Percentiles rank a stretch among this genome's conserved stretches.
These are phyloP conservation scores for Smittia aterrima DNA, from an alignment of 2,888 invertebrate species.

Conservation along the genomic window DNA sequence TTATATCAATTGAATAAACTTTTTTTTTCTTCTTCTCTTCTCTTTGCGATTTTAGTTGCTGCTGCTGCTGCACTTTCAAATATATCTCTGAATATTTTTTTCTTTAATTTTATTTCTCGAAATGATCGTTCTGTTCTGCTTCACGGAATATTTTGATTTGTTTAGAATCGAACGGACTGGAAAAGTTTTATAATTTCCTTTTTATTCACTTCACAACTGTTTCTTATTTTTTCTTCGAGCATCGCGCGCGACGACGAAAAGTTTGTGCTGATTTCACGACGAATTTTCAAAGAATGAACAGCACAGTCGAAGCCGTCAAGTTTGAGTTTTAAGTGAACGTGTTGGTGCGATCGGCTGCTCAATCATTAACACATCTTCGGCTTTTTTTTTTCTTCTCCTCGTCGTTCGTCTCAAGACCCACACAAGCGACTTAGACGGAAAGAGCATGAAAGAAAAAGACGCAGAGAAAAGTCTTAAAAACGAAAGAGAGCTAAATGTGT, in stretches of 20 bases:
- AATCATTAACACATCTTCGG: neutral
- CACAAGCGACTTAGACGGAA: neutral
- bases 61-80: too few species aligned
- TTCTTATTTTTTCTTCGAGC: too few species aligned
- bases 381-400: too few species aligned
- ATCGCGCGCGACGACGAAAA: neutral
- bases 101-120: neutral
- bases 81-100: neutral
- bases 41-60: neutral
- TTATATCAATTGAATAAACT: slow-evolving; percentile 26
- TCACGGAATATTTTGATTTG: neutral
- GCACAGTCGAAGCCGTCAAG: neutral
- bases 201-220: neutral
- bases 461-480: neutral
- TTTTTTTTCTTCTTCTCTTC: neutral
- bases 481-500: neutral
- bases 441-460: neutral
- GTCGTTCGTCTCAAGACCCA: neutral
- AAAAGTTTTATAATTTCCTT: neutral
- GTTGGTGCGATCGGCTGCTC: neutral
- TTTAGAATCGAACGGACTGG: neutral
- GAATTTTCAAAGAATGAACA: neutral
- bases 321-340: neutral
- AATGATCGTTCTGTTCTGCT: too few species aligned
- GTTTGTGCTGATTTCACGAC: neutral